Conservation (phyloP, 1,140 invertebrate genomes). For the Papilio glaucus region DNA sequence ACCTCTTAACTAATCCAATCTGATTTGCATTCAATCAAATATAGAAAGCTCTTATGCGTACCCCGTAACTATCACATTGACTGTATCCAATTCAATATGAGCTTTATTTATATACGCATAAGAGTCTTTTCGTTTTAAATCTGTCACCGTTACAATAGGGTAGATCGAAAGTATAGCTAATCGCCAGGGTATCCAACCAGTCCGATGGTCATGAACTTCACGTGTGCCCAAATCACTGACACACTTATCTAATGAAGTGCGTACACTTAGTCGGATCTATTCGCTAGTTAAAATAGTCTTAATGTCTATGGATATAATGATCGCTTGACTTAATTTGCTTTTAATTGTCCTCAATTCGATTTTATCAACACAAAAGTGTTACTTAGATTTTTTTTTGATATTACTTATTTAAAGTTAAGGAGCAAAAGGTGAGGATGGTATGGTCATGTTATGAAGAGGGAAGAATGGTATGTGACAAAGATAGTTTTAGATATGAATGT, state of each 20-base stretch:
- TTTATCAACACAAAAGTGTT: no score
- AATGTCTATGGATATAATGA: no score
- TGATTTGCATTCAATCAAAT: constrained; percentile 28
- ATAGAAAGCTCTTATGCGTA: constrained; percentile 25
- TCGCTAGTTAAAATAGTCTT: no score
- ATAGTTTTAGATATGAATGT: no score
- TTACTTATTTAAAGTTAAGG: no score
- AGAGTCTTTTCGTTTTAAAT: not conserved
- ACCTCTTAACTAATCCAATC: constrained; percentile 13
- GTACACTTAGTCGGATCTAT: no score
- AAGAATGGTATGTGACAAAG: no score
- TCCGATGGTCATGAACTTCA: constrained; percentile 5
- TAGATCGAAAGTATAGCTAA: constrained; percentile 21
- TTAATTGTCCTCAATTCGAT: no score
- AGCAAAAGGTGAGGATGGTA: no score
- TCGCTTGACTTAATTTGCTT: no score
- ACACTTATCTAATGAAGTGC: not conserved
- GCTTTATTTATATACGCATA: not conserved
- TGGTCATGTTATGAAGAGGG: no score
- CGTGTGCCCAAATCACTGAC: not conserved
- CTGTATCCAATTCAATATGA: constrained; percentile 4
- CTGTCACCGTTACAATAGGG: constrained; percentile 24
- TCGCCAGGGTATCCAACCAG: constrained; percentile 25
- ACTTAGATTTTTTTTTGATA: no score
- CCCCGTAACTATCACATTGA: not conserved